These are phyloP conservation scores for Platygyra sinensis DNA, from an alignment of 64 coral and sea anemone species.

Conservation along the genomic window DNA sequence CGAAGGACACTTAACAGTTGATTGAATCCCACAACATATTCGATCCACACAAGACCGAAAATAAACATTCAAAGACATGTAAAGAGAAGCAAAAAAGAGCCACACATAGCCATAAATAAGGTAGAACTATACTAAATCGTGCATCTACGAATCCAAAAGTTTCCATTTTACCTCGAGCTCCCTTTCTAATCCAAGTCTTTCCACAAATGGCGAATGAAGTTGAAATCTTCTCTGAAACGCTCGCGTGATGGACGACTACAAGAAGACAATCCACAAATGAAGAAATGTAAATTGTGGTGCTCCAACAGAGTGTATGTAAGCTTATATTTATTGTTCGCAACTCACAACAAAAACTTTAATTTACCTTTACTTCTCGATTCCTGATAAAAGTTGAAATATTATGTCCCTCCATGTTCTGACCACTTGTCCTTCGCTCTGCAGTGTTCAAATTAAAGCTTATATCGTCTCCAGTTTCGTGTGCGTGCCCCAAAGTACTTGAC, in stretches of 20 bases:
- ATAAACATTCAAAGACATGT: constrained; percentile 7
- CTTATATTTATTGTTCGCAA: neutral
- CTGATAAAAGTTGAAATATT: constrained; percentile 30
- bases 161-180: constrained; percentile 81
- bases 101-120: no score
- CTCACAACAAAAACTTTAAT: neutral
- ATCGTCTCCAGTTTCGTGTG: constrained; percentile 22
- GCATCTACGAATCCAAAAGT: neutral
- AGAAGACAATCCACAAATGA: constrained; percentile 32
- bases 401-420: neutral
- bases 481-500: neutral
- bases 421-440: neutral
- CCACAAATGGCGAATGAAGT: constrained; percentile 70
- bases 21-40: neutral
- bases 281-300: constrained; percentile 2
- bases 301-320: neutral
- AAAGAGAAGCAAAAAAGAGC: constrained; percentile 2
- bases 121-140: neutral
- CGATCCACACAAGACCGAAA: neutral
- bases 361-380: constrained; percentile 44
- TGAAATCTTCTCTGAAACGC: constrained; percentile 72
- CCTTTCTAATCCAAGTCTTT: constrained; percentile 76
- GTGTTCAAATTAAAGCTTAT: neutral
- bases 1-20: neutral
- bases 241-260: constrained; percentile 86